Conservation (phyloP, 2,113 vertebrate genomes). For the Chamaetylas fuelleborni region DNA sequence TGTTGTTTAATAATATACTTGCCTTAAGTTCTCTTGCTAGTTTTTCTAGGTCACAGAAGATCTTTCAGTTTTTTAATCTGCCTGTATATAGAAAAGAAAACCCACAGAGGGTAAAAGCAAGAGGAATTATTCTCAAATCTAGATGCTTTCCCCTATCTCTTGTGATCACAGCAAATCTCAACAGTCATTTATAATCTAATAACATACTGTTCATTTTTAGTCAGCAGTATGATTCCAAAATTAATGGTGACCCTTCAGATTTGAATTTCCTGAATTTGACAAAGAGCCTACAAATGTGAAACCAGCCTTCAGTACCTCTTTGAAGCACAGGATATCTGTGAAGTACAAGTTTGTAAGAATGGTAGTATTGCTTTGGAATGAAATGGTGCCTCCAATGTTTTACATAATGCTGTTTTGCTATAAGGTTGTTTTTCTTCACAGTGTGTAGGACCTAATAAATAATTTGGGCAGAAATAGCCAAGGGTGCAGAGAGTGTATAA, state of each 20-base stretch:
- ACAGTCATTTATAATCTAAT: constrained; percentile 27
- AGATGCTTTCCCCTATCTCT: not conserved
- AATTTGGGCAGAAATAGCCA: not conserved
- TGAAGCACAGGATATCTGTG: not conserved
- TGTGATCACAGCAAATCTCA: constrained; percentile 34
- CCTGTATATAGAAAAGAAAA: not conserved
- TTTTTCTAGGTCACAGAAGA: constrained; percentile 38
- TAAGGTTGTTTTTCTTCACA: not conserved
- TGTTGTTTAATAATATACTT: constrained; percentile 4
- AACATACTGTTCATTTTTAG: not conserved
- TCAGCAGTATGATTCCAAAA: not conserved
- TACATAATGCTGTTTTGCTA: not conserved
- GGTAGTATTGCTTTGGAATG: not conserved
- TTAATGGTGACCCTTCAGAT: not conserved
- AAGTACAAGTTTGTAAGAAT: not conserved
- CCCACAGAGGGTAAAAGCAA: not conserved
- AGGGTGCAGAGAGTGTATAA: not conserved
- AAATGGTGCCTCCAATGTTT: not conserved
- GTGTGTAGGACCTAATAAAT: not conserved
- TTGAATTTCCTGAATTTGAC: not conserved
- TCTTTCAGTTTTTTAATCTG: constrained; percentile 2
- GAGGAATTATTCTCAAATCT: not conserved
- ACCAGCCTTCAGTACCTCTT: not conserved
- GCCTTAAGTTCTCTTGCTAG: not conserved
- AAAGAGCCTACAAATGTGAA: not conserved